These are phyloP conservation scores for Neodon shergylaensis DNA, from an alignment of 2,113 vertebrate species.

Conservation along the genomic window DNA sequence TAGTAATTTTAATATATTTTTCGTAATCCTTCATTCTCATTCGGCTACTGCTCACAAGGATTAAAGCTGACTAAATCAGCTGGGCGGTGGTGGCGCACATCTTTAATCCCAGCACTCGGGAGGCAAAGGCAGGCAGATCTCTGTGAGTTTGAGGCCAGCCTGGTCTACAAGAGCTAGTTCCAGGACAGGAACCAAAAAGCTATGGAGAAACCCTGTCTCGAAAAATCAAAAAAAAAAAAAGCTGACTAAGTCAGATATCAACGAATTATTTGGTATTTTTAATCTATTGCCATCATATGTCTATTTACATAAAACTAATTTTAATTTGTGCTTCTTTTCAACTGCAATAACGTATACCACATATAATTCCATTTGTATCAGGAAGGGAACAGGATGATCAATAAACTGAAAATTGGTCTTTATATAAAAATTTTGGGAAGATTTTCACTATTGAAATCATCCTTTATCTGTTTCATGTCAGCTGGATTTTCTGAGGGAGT, in stretches of 20 bases:
- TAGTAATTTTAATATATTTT: constrained; percentile 56
- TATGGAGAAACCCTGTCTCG: too few species aligned
- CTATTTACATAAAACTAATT: constrained; percentile 45
- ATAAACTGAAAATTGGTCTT: background rate
- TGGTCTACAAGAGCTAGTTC: too few species aligned
- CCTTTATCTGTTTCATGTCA: constrained; percentile 5
- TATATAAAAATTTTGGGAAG: constrained; percentile 8
- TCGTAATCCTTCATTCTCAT: constrained; percentile 39
- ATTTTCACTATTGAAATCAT: constrained; percentile 45
- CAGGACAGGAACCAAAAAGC: too few species aligned
- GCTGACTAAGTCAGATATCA: constrained; percentile 15
- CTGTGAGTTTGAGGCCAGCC: too few species aligned
- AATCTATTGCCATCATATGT: constrained; percentile 29
- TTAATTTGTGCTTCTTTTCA: constrained; percentile 45
- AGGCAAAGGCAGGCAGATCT: too few species aligned
- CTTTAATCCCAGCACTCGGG: too few species aligned
- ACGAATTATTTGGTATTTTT: constrained; percentile 53
- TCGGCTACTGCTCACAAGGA: background rate
- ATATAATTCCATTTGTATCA: constrained; percentile 5
- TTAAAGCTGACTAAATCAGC: background rate
- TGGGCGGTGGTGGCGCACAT: too few species aligned
- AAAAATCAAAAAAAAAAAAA: too few species aligned
- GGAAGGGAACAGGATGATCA: background rate
- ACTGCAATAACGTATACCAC: background rate
- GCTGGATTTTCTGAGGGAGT: constrained; percentile 5